These are phyloP conservation scores for Protaetia brevitarsis DNA, from an alignment of 1,140 invertebrate genomes.

Conservation along the genomic window DNA sequence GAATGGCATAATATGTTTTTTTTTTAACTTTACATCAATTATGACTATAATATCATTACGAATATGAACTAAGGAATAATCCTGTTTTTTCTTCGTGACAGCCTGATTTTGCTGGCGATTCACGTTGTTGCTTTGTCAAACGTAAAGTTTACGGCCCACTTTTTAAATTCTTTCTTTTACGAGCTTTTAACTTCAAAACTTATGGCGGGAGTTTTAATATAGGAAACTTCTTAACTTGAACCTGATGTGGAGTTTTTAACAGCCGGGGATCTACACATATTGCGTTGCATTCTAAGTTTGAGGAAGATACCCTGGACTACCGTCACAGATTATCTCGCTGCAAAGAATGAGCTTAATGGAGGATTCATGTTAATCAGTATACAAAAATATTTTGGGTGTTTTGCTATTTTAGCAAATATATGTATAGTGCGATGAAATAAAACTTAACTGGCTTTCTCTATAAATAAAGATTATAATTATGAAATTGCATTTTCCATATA, in stretches of 20 bases:
- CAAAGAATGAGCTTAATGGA: constrained; percentile 5
- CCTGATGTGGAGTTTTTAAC: constrained; percentile 17
- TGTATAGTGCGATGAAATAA: background rate
- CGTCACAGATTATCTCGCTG: background rate
- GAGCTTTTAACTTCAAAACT: constrained; percentile 4
- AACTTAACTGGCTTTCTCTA: background rate
- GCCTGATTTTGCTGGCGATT: constrained; percentile 7
- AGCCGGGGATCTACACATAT: background rate
- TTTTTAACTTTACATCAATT: no score
- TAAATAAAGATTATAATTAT: no score
- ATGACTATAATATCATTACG: no score
- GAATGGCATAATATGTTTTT: no score
- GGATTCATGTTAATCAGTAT: background rate
- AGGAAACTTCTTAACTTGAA: constrained; percentile 9
- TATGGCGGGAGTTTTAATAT: background rate
- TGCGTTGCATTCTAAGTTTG: constrained; percentile 12
- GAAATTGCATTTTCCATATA: no score
- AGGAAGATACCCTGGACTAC: background rate
- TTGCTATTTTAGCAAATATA: background rate
- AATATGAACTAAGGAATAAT: no score
- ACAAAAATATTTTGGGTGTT: background rate
- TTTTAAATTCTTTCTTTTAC: constrained; percentile 9
- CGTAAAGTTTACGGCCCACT: background rate
- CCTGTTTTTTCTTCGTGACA: no score
- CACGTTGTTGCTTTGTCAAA: background rate